Evolutionary conservation across 2,888 invertebrate genomes (phyloP), one percentile per base, ranked within the genome.

Genomic region (Schrankia costaestrigalis): DNA sequence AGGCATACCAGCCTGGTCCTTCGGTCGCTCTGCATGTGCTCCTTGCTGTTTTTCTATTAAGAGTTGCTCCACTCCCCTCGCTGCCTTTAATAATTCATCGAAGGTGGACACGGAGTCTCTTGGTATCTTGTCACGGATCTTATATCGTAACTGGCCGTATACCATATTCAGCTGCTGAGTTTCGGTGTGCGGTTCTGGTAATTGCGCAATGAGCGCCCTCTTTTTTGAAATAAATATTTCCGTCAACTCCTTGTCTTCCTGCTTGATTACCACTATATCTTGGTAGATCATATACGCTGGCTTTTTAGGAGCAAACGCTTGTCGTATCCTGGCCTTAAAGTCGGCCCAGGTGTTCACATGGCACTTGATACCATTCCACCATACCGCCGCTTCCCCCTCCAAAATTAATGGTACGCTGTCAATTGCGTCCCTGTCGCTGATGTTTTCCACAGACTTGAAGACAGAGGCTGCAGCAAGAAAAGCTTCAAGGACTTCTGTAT

Each of bases 121-220:
- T 4, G 28, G 13, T 11, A 41, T 26, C 11, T 31, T 34, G 3
- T 25, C 32, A 1, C 35, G 11, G 13, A 40, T 40, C 5, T 33
- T 31, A 6, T 30, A 25, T 6, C 21, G 11, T 10, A 43, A 9
- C 12, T 30, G 35, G 5, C 35, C 39, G 9, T 35, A 43, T 6
- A 30, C 22, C 35, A 35, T 32, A 3, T 35, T 35, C 1, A 35
- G n/a, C 9, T 34, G 27, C 11, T 34, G 33, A 11, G 33, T 15
- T 13, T 32, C 10, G 26, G 26, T 26, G 26, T 9, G 26, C 9
- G 41, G 12, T 12, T 40, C 30, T 7, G 33, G 31, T 14, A 44
- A 10, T 17, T 36, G 43, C 9, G 35, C 21, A 14, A 38, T 17
- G 13, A 39, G 30, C 5, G 24, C 11, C 11, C 24, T 24, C 11